A percentile compares a stretch with the other conserved stretches of the same genome.
Evolutionary conservation across 2,797 vertebrate genomes (phyloP).

Genomic region (Catharus ustulatus): DNA sequence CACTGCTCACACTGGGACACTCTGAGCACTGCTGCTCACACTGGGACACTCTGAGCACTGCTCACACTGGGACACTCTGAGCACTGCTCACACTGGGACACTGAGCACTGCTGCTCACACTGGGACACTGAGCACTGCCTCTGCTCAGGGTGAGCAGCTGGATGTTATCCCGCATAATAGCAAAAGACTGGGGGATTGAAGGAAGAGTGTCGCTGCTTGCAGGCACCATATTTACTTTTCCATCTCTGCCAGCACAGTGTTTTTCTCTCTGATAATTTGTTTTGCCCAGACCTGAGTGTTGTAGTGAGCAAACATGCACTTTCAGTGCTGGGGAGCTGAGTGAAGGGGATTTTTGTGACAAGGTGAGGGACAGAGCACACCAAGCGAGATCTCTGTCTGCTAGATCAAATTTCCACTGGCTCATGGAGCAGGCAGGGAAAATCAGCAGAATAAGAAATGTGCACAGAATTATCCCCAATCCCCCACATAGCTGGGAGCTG

Average conservation of each 20-base stretch:
- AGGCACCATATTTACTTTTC: neutral
- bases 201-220: neutral
- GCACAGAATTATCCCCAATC: neutral
- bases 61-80: too few species aligned
- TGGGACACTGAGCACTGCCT: neutral
- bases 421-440: neutral
- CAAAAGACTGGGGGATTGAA: neutral
- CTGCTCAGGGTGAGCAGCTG: neutral
- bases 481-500: fast-evolving
- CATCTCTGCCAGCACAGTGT: neutral
- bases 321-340: neutral
- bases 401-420: fast-evolving
- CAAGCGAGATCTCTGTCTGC: neutral
- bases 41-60: too few species aligned
- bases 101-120: too few species aligned
- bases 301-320: neutral
- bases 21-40: too few species aligned
- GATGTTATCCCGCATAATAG: neutral
- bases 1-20: too few species aligned
- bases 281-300: neutral
- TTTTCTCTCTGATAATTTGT: neutral
- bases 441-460: neutral
- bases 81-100: too few species aligned
- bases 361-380: neutral
- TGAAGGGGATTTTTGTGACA: neutral